phyloP scores from a whole-genome alignment of 2,888 invertebrate species.

The Drosophila kambysellisi region DNA sequence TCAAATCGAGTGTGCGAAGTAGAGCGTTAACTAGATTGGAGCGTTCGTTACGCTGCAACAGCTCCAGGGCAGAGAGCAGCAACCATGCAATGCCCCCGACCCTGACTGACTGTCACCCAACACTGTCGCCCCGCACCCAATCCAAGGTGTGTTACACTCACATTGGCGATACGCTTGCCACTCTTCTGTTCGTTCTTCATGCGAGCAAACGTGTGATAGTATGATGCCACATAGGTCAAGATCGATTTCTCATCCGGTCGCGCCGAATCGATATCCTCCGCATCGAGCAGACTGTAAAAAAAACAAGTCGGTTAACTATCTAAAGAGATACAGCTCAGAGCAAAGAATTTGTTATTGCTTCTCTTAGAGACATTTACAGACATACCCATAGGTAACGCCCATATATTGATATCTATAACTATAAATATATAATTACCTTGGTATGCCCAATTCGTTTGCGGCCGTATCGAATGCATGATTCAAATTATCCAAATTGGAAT shows the following conservation, averaged over 20 bases:
- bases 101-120: constrained; percentile 44
- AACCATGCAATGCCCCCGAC: constrained; percentile 54
- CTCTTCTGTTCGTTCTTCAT: constrained; percentile 99
- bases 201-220: constrained; percentile 99
- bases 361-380: neutral
- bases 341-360: neutral
- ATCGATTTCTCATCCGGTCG: constrained; percentile 99
- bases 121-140: constrained; percentile 15
- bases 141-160: constrained; percentile 85
- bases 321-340: neutral
- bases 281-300: constrained; percentile 91
- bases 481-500: constrained; percentile 94
- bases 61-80: constrained; percentile 21
- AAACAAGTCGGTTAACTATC: constrained; percentile 1
- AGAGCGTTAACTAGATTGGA: constrained; percentile 75
- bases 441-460: constrained; percentile 96
- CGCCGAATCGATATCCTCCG: constrained; percentile 97
- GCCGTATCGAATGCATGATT: constrained; percentile 99
- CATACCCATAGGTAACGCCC: neutral
- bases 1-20: constrained; percentile 66
- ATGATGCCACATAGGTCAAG: constrained; percentile 99
- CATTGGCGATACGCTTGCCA: constrained; percentile 98
- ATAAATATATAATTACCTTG: constrained; percentile 84
- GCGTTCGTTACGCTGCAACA: constrained; percentile 75
- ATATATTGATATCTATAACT: neutral